phyloP scores from a whole-genome alignment of 2,113 vertebrate species.

The Malurus elegans region DNA sequence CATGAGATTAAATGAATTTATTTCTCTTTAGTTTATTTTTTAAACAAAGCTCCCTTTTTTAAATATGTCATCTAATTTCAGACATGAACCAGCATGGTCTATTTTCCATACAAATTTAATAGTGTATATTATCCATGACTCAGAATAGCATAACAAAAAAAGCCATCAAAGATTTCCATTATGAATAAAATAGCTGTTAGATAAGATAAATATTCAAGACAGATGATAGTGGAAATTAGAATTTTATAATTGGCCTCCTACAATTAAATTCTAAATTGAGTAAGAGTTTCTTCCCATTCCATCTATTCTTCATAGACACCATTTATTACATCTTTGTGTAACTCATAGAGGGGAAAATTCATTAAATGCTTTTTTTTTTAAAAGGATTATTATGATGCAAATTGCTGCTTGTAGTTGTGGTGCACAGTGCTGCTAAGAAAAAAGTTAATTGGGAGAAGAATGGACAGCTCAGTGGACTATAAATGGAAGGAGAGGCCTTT shows the following conservation, averaged over 20 bases:
- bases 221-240: slow-evolving; percentile 44
- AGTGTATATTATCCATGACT: slow-evolving; percentile 24
- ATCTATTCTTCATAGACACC: background rate
- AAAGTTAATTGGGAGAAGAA: background rate
- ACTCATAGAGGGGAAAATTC: background rate
- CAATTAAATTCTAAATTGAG: slow-evolving; percentile 45
- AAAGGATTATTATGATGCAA: background rate
- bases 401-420: background rate
- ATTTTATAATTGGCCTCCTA: slow-evolving; percentile 39
- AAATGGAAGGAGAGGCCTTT: background rate
- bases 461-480: background rate
- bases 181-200: slow-evolving; percentile 41
- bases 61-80: slow-evolving; percentile 33
- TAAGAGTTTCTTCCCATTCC: background rate
- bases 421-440: background rate
- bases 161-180: slow-evolving; percentile 45
- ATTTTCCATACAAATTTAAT: slow-evolving; percentile 62
- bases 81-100: slow-evolving; percentile 7
- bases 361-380: background rate
- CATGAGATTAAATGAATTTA: background rate
- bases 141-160: slow-evolving; percentile 37
- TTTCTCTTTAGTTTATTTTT: background rate
- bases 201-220: slow-evolving; percentile 55
- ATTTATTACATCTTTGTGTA: slow-evolving; percentile 16
- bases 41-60: background rate